Percentiles rank a stretch among this genome's conserved stretches.
Conservation (phyloP, 2,888 invertebrate genomes). For the Schizotus pectinicornis region DNA sequence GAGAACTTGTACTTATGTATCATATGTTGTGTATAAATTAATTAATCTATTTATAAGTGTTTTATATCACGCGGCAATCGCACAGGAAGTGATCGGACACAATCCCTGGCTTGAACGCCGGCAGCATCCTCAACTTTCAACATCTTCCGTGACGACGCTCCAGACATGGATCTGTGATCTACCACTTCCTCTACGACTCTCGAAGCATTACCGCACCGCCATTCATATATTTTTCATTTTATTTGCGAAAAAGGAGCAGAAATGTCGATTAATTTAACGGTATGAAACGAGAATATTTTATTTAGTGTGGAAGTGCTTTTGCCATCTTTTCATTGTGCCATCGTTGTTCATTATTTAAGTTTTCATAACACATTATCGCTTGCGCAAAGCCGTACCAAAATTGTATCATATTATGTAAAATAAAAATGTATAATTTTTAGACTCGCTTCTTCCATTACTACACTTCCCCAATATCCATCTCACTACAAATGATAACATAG, state of each 20-base stretch:
- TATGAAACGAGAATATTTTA: slow-evolving; percentile 53
- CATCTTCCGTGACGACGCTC: slow-evolving; percentile 37
- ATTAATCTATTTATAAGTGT: slow-evolving; percentile 46
- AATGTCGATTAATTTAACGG: slow-evolving; percentile 49
- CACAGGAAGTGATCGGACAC: slow-evolving; percentile 23
- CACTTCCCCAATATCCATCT: background rate
- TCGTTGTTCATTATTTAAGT: slow-evolving; percentile 54
- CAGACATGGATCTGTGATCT: slow-evolving; percentile 20
- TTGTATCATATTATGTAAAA: slow-evolving; percentile 51
- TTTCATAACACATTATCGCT: slow-evolving; percentile 47
- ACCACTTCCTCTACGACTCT: slow-evolving; percentile 23
- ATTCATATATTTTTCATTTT: slow-evolving; percentile 32
- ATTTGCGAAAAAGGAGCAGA: slow-evolving; percentile 48
- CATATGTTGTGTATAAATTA: slow-evolving; percentile 48
- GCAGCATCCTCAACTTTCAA: slow-evolving; percentile 48
- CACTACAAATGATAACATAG: too few species aligned
- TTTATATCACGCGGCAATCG: slow-evolving; percentile 44
- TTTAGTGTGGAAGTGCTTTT: slow-evolving; percentile 57
- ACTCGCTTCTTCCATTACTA: background rate
- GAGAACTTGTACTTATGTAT: slow-evolving; percentile 48
- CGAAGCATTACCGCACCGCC: slow-evolving; percentile 32
- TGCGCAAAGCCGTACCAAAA: slow-evolving; percentile 50
- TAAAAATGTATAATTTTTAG: slow-evolving; percentile 50
- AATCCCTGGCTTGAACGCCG: slow-evolving; percentile 21
- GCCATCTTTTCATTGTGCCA: slow-evolving; percentile 55